Evolutionary conservation across 2,888 invertebrate genomes (phyloP).

Genomic region (Tribolium freemani): DNA sequence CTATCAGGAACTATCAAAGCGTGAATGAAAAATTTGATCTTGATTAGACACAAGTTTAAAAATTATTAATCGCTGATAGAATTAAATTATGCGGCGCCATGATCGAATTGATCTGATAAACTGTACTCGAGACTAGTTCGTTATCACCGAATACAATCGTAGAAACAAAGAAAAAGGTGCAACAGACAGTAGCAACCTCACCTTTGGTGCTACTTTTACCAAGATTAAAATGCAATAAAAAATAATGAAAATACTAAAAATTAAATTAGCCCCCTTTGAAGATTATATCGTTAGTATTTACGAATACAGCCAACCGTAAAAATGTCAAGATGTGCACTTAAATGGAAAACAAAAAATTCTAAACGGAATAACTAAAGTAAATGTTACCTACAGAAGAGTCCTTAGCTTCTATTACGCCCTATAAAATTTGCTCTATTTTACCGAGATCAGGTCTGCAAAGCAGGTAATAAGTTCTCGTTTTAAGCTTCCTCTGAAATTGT

Average conservation of each 20-base stretch:
- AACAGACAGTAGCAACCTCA: slow-evolving; percentile 24
- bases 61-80: slow-evolving; percentile 33
- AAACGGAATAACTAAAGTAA: slow-evolving; percentile 29
- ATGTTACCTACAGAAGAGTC: not conserved
- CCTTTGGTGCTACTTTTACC: slow-evolving; percentile 22
- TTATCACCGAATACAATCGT: slow-evolving; percentile 39
- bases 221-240: slow-evolving; percentile 17
- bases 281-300: not conserved
- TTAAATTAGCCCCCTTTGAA: not conserved
- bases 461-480: slow-evolving; percentile 47
- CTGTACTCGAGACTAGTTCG: slow-evolving; percentile 23
- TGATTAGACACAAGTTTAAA: slow-evolving; percentile 4
- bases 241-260: too few relatives aligned
- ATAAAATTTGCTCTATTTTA: not conserved
- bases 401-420: not conserved
- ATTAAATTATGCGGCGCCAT: slow-evolving; percentile 44
- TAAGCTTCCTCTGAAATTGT: slow-evolving; percentile 48
- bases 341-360: not conserved
- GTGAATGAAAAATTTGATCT: not conserved
- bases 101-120: slow-evolving; percentile 28
- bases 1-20: slow-evolving; percentile 2
- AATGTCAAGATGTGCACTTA: not conserved
- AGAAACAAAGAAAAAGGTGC: slow-evolving; percentile 6
- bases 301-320: not conserved
- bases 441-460: slow-evolving; percentile 39